Conservation (phyloP, 1,140 invertebrate species). For the Epicauta chinensis region DNA sequence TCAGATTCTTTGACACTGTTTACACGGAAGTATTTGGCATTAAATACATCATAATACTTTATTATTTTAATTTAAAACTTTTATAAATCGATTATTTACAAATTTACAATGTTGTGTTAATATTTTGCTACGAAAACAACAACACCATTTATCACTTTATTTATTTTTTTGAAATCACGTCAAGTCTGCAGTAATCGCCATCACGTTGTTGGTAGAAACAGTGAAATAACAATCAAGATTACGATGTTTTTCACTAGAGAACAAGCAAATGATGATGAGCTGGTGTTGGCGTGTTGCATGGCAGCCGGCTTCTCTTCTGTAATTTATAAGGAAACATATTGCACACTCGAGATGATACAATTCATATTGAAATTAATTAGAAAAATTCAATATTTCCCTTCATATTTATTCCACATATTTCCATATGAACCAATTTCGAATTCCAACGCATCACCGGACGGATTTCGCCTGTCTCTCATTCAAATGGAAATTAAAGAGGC, state of each 20-base stretch:
- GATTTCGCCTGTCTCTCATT: too few relatives aligned
- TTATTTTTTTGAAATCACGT: conserved; percentile 16
- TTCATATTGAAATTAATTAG: too few relatives aligned
- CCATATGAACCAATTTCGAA: too few relatives aligned
- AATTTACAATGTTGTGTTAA: conserved; percentile 25
- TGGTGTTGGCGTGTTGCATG: conserved; percentile 57
- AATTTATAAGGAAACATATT: too few relatives aligned
- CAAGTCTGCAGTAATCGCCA: conserved; percentile 4
- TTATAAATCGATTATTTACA: conserved; percentile 27
- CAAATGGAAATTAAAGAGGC: too few relatives aligned
- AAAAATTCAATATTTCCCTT: too few relatives aligned
- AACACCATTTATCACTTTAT: conserved; percentile 14
- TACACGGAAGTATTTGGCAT: conserved; percentile 14
- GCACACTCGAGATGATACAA: too few relatives aligned
- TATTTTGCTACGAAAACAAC: too few relatives aligned
- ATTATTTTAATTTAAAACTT: conserved; percentile 8
- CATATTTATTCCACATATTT: too few relatives aligned
- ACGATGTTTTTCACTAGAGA: conserved; percentile 25
- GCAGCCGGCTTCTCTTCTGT: conserved; percentile 58
- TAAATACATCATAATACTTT: conserved; percentile 10
- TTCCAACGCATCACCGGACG: too few relatives aligned
- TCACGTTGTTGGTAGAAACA: background rate
- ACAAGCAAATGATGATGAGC: conserved; percentile 31
- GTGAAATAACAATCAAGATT: too few relatives aligned
- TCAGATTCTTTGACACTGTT: conserved; percentile 11